Evolutionary conservation across 2,113 vertebrate genomes (phyloP), one percentile per base, ranked within the genome.

Genomic region (Asarcornis scutulata): DNA sequence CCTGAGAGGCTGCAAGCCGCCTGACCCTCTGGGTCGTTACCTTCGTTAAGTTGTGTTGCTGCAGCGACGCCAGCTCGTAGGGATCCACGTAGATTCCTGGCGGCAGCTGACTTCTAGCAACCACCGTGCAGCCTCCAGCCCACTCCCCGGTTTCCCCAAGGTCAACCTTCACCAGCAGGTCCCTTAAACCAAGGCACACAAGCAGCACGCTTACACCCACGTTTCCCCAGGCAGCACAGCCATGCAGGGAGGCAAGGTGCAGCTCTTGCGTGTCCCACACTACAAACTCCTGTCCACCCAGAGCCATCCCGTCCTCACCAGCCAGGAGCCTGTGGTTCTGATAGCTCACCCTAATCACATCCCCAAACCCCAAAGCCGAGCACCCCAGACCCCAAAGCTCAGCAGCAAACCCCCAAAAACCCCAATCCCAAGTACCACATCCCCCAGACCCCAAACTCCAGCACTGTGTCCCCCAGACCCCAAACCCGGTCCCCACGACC

Each of bases 61-160:
- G 97, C 86, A 99, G 94, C 1, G 98, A 97, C n/a, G 98, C 97
- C 86, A 99, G 96, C 96, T 99, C 98, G 34, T 99, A 99, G 9
- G 98, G 98, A 96, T 99, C 99, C 96, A 99, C 96, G 10, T 98
- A 99, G 91, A 99, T 85, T 74, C 98, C 99, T 17, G 96, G 44
- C 0, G 99, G 98, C 69, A 99, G 97, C 26, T 2, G 95, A 52
- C 98, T 90, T 71, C 98, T 95, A 44, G 99, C 97, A 95, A 99
- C 93, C 82, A 98, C 84, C n/a, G 91, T 59, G 59, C 99, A 98
- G 36, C 86, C 91, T 67, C 69, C 93, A 60, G 96, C 93, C 23
- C 90, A 75, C 72, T 97, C 86, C 31, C 88, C 92, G 56, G 52
- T 82, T 46, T 74, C 83, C 40, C 95, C 96, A 53, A 99, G 97